Base-by-base conservation (phyloP, 1,140 invertebrate genomes). In the Sarcophaga peregrina region DNA sequence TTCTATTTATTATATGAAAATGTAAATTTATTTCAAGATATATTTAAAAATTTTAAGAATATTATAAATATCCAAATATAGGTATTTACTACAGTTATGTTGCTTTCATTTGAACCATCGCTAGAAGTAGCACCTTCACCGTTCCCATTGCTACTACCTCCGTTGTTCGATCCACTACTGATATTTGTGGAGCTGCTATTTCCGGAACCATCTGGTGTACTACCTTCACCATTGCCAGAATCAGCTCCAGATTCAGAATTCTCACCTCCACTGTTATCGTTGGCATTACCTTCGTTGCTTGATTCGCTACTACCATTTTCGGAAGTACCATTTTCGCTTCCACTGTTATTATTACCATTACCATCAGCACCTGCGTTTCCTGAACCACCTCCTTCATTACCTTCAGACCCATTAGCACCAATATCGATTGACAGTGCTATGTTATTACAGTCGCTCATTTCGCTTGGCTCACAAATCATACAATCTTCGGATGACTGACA, bases 401-500 rank as follows among this genome's bases (percentile, higher is more conserved):
- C 72, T 9, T 47, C 62, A 68, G 3, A 8, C 46, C 46, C 68
- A 13, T 13, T 4, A 37, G 17, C 76, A 45, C 25, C 20, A 62
- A 15, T 78, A 52, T 62, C 82, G 0, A 8, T 10, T 47, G 13
- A 72, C 20, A 68, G 1, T 6, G 4, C 17, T 8, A 58, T 75
- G 8, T 84, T 15, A 73, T 89, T 89, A 81, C 88, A 89, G 5
- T 84, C 58, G 0, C 50, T 3, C 9, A 85, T 78, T 52, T 87
- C 86, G 3, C 75, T 80, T 8, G 88, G 86, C 76, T 87, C 84
- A 58, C 88, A 89, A 17, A 89, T 84, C 15, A 84, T 58, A 8
- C 88, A 89, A 20, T 86, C 85, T 5, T 45, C 73, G 58, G 81
- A 50, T 11, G 80, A 62, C 13, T 86, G 75, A 68, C 88, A 89